phyloP scores from a whole-genome alignment of 2,113 vertebrate species.

The Lepus americanus region DNA sequence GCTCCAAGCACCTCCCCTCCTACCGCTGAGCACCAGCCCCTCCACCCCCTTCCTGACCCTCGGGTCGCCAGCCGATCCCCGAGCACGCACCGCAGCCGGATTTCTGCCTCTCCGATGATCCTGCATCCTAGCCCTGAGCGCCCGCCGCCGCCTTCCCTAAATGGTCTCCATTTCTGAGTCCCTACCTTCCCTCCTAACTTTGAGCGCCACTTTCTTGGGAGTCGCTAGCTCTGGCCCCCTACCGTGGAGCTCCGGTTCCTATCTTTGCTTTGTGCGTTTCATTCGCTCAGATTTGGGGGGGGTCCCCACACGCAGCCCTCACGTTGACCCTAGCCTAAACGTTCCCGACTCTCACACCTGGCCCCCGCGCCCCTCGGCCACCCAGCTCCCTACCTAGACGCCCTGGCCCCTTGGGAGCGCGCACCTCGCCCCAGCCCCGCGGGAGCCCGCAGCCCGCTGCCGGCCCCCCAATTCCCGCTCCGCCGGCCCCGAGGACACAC shows the following conservation, averaged over 20 bases:
- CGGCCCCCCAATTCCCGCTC: conserved; percentile 45
- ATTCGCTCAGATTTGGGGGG: neutral
- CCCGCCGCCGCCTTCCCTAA: neutral
- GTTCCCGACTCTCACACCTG: conserved; percentile 49
- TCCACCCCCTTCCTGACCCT: neutral
- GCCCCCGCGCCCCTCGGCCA: neutral
- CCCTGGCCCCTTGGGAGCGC: neutral
- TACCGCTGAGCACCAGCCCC: neutral
- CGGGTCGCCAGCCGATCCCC: neutral
- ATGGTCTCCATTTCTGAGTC: neutral
- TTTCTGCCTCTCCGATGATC: neutral
- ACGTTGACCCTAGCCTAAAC: neutral
- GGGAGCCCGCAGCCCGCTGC: neutral
- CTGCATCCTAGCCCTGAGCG: neutral
- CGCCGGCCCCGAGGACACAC: conserved; percentile 79
- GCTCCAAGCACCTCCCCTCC: neutral
- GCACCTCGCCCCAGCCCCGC: neutral
- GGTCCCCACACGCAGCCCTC: neutral
- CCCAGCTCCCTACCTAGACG: neutral
- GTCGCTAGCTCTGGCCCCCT: neutral
- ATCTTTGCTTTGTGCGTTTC: neutral
- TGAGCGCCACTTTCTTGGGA: neutral
- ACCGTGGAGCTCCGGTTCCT: neutral
- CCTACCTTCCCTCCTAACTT: neutral
- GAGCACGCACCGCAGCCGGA: neutral